phyloP scores from a whole-genome alignment of 2,113 vertebrate species.

The Macrotis lagotis region DNA sequence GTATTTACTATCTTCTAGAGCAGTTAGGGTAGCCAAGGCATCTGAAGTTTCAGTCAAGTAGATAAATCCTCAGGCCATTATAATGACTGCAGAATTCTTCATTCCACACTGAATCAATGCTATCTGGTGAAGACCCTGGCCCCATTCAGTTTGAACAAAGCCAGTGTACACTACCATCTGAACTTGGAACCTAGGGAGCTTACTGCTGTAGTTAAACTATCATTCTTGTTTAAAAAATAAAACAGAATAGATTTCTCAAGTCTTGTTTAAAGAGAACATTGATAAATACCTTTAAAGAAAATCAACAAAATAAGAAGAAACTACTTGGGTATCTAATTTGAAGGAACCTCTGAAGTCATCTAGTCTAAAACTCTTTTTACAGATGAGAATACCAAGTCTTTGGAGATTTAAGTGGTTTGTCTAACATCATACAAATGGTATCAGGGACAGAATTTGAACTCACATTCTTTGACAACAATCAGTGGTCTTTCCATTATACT shows the following conservation, averaged over 20 bases:
- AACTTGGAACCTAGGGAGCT: neutral
- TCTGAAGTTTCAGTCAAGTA: constrained; percentile 29
- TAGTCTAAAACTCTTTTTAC: neutral
- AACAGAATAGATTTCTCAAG: neutral
- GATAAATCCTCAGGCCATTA: constrained; percentile 37
- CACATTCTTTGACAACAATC: neutral
- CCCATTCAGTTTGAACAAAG: constrained; percentile 28
- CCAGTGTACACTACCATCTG: neutral
- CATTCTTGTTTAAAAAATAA: neutral
- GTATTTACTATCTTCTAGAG: constrained; percentile 9
- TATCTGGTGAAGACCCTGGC: constrained; percentile 38
- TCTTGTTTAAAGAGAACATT: constrained; percentile 1
- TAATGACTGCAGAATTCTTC: constrained; percentile 52
- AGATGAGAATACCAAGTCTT: neutral
- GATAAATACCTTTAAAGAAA: neutral
- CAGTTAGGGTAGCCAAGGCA: neutral
- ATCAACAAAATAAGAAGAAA: neutral
- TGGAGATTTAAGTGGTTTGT: neutral
- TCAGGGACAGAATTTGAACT: neutral
- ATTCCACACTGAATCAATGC: constrained; percentile 23
- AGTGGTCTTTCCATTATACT: neutral
- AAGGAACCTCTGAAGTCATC: neutral
- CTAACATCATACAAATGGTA: neutral
- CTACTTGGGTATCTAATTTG: neutral
- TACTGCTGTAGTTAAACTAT: neutral